These are phyloP conservation scores for Nemurella pictetii DNA, from an alignment of 2,888 invertebrate species.

Conservation along the genomic window DNA sequence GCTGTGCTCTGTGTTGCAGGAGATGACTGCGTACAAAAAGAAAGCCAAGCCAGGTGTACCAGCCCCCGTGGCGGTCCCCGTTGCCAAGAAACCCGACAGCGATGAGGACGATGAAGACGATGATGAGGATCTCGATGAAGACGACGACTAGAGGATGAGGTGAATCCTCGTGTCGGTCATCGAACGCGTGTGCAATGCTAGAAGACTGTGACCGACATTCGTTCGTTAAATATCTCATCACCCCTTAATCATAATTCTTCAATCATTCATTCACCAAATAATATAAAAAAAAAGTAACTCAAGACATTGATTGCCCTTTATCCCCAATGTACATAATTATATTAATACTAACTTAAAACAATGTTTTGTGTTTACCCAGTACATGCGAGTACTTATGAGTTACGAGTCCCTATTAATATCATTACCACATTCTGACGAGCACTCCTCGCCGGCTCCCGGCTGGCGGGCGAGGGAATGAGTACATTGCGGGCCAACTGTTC, in stretches of 20 bases:
- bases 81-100: conserved; percentile 48
- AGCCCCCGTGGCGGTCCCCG: conserved; percentile 54
- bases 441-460: not conserved
- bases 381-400: conserved; percentile 20
- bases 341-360: conserved; percentile 32
- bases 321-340: conserved; percentile 37
- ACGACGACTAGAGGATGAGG: conserved; percentile 57
- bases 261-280: conserved; percentile 33
- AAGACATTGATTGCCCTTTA: conserved; percentile 30
- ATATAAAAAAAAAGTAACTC: conserved; percentile 25
- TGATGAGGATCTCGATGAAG: conserved; percentile 64
- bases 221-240: conserved; percentile 18
- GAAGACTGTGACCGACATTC: conserved; percentile 19
- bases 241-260: conserved; percentile 19
- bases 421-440: conserved; percentile 20
- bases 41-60: conserved; percentile 57
- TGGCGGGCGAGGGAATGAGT: conserved; percentile 3
- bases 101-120: conserved; percentile 53
- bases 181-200: conserved; percentile 7
- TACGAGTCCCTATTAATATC: conserved; percentile 29
- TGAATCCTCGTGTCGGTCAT: conserved; percentile 27
- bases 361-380: conserved; percentile 36
- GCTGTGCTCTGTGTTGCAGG: conserved; percentile 58
- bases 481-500: conserved; percentile 30
- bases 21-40: conserved; percentile 86